Base-by-base conservation (phyloP, 2,797 vertebrate genomes). In the Epinephelus awoara region DNA sequence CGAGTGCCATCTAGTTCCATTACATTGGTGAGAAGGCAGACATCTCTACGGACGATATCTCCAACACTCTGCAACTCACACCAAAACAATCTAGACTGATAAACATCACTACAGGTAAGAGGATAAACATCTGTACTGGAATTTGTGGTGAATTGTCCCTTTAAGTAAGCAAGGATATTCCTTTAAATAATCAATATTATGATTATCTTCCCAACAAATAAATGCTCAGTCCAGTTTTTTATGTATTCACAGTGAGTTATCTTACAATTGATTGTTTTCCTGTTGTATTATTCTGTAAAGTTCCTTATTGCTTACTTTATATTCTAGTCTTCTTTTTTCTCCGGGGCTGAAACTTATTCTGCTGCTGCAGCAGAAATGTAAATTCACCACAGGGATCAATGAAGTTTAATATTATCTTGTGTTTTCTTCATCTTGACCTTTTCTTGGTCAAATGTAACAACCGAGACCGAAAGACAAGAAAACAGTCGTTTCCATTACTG, bases 171-270 rank as follows among this genome's bases (percentile, higher is more conserved):
- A 11, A 46, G 4, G 1, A 64, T 47, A 29, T 64, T 49, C 9
- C 23, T 6, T 11, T 19, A 7, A 52, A 52, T 0, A 0, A 67
- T 38, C 25, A 0, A 0, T 3, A 49, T 62, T 19, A 40, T 0
- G n/a, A 15, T 54, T 6, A 17, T 44, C 27, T 3, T 18, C 34
- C 18, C 17, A 19, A 23, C 23, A 54, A 42, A 67, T 12, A 11
- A 6, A 14, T 34, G 4, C 18, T n/a, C 34, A 29, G 2, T 18
- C 25, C 12, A 4, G 7, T n/a, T 13, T 6, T 4, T 40, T 19
- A 38, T 12, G 23, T 8, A 34, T 55, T 55, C 40, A 64, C n/a
- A 27, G 34, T 54, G 34, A 72, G 44, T 52, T 27, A 64, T 73
- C 40, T 34, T 44, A 23, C 14, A 12, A 11, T 34, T n/a, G 40